Conservation (phyloP, 2,113 vertebrate genomes). For the Scortum barcoo region DNA sequence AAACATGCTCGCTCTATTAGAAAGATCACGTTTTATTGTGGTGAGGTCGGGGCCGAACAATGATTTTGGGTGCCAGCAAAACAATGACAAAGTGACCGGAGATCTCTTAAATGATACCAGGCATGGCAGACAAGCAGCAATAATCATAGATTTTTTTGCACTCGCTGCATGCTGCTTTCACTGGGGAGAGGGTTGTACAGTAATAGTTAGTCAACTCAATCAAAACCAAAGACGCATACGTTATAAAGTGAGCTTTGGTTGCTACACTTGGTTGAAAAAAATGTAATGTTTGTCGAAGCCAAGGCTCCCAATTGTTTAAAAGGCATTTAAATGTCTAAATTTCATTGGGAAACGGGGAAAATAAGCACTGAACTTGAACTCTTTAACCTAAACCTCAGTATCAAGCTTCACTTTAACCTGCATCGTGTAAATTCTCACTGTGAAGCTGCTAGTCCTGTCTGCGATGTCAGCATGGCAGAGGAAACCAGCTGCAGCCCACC, state of each 20-base stretch:
- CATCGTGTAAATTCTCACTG: not conserved
- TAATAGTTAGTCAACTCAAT: not conserved
- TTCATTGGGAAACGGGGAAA: not conserved
- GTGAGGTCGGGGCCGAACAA: slow-evolving; percentile 29
- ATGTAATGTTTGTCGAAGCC: not conserved
- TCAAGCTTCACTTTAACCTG: not conserved
- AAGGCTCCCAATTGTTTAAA: not conserved
- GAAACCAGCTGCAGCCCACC: slow-evolving; percentile 34
- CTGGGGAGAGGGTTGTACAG: not conserved
- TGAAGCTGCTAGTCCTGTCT: not conserved
- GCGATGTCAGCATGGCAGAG: slow-evolving; percentile 23
- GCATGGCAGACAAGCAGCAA: slow-evolving; percentile 32
- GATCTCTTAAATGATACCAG: slow-evolving; percentile 41
- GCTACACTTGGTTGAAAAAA: not conserved
- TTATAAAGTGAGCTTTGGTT: not conserved
- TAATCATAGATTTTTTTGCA: not conserved
- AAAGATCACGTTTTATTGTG: slow-evolving; percentile 48
- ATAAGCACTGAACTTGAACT: not conserved
- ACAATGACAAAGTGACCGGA: slow-evolving; percentile 28
- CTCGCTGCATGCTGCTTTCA: not conserved
- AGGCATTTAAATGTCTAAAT: not conserved
- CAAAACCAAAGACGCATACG: not conserved
- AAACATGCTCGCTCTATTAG: slow-evolving; percentile 56
- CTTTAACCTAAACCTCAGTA: not conserved
- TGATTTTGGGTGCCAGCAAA: slow-evolving; percentile 43